These are phyloP conservation scores for human (Homo sapiens) DNA, from an alignment of 2,113 vertebrate genomes.

Conservation along the genomic window DNA sequence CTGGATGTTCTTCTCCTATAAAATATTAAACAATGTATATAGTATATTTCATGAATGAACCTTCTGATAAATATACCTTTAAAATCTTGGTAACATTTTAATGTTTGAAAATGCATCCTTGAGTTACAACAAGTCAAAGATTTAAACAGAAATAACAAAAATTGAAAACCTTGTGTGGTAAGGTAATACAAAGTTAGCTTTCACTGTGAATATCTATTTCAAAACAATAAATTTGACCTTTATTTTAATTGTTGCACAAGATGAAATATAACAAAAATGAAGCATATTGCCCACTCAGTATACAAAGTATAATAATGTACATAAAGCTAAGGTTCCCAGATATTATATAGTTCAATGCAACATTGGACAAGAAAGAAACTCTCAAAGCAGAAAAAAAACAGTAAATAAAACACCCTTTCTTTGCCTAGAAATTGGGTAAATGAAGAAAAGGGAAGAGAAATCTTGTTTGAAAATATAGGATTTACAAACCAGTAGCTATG, in stretches of 20 bases:
- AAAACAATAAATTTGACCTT: background rate
- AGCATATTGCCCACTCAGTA: background rate
- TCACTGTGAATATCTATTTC: background rate
- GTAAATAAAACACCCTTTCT: background rate
- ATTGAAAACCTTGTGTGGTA: background rate
- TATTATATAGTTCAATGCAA: background rate
- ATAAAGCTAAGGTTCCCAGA: background rate
- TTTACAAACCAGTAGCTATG: background rate
- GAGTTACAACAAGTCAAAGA: background rate
- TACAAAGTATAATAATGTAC: background rate
- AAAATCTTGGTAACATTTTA: background rate
- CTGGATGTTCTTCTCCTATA: background rate
- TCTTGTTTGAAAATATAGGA: background rate
- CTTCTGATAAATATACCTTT: background rate
- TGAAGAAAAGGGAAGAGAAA: background rate
- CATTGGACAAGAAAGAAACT: background rate
- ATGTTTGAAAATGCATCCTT: background rate
- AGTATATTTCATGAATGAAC: background rate
- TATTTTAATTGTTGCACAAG: background rate
- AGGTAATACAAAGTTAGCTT: background rate
- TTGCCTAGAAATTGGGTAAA: background rate
- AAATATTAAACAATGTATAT: background rate
- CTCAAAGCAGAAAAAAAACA: background rate
- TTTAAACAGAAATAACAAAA: background rate
- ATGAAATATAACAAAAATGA: background rate